These are phyloP conservation scores for Scomber japonicus DNA, from an alignment of 2,113 vertebrate species.

Conservation along the genomic window DNA sequence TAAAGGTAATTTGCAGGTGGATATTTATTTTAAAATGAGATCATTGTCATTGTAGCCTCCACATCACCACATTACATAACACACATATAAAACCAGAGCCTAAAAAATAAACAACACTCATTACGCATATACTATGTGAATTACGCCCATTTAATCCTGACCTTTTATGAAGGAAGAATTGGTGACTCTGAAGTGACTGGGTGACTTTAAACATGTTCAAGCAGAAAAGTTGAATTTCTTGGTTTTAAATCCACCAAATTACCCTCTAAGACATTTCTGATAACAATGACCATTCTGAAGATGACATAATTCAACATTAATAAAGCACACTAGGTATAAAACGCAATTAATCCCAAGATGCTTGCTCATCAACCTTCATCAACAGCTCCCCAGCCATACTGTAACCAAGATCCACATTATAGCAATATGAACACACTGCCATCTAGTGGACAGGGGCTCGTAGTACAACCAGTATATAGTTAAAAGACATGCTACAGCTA, in stretches of 20 bases:
- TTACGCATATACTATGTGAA: not conserved
- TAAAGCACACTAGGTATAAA: not conserved
- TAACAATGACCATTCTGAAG: not conserved
- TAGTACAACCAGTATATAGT: conserved; percentile 21
- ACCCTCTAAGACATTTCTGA: not conserved
- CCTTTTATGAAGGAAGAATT: not conserved
- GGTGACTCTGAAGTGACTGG: not conserved
- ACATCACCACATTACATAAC: too few species aligned
- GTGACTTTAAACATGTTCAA: not conserved
- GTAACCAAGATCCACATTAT: not conserved
- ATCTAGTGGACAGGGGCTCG: conserved; percentile 64
- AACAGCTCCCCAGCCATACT: too few species aligned
- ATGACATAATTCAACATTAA: not conserved
- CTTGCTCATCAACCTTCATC: not conserved
- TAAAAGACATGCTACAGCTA: not conserved
- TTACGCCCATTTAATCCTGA: not conserved
- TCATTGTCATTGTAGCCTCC: not conserved
- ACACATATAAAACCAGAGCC: too few species aligned
- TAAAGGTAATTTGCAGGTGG: too few species aligned
- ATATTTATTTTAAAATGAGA: not conserved
- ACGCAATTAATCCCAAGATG: not conserved
- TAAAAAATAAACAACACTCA: not conserved
- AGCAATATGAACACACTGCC: conserved; percentile 32
- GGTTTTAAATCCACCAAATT: not conserved
- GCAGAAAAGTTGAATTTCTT: not conserved